Evolutionary conservation across 2,888 invertebrate genomes (phyloP).

Genomic region (Sycophila texana): DNA sequence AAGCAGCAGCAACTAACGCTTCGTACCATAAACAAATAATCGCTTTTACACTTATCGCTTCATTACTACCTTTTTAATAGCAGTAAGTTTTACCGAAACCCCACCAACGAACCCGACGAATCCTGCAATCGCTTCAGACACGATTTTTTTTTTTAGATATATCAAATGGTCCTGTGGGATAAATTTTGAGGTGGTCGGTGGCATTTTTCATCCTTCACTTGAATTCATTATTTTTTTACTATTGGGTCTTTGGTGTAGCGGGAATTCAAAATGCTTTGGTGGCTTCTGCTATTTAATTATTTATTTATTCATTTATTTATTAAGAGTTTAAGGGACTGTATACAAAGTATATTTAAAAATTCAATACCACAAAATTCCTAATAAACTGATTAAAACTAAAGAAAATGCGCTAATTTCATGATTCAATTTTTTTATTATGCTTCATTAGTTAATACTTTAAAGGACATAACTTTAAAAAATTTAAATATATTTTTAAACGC

Average conservation of each 20-base stretch:
- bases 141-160: too few species aligned
- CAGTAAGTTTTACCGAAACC: conserved; percentile 58
- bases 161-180: background rate
- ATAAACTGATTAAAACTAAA: too few species aligned
- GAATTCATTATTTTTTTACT: background rate
- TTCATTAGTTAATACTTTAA: too few species aligned
- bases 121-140: conserved; percentile 36
- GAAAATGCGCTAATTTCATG: too few species aligned
- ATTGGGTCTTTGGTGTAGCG: conserved; percentile 5
- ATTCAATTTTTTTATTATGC: too few species aligned
- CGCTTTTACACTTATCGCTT: conserved; percentile 70
- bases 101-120: background rate
- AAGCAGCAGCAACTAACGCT: conserved; percentile 64
- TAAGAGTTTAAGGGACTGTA: too few species aligned
- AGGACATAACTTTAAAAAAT: too few species aligned
- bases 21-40: conserved; percentile 59
- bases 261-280: conserved; percentile 23
- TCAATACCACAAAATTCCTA: too few species aligned
- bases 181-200: background rate
- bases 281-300: background rate
- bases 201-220: background rate
- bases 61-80: conserved; percentile 62
- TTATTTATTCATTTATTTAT: background rate
- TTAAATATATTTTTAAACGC: too few species aligned
- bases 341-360: too few species aligned